Evolutionary conservation across 2,797 vertebrate species (phyloP).

Genomic region (Alcedo atthis): DNA sequence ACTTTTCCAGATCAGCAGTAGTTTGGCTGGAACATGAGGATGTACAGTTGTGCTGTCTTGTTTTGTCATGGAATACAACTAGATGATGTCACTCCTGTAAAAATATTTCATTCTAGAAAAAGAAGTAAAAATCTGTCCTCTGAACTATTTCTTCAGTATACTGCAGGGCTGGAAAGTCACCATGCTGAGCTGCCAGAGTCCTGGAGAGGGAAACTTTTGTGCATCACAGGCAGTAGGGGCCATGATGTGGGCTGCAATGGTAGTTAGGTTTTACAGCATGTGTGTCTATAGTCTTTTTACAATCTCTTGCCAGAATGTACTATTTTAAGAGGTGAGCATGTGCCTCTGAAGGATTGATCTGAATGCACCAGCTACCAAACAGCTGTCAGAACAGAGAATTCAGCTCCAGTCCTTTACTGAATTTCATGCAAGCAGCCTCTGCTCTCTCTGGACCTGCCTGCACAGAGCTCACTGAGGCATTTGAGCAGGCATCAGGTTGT

Average conservation of each 20-base stretch:
- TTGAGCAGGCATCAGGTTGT: neutral
- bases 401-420: neutral
- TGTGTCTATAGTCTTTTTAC: slow-evolving; percentile 32
- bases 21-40: neutral
- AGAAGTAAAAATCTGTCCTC: neutral
- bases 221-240: neutral
- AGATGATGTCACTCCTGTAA: neutral
- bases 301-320: slow-evolving; percentile 29
- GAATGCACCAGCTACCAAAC: slow-evolving; percentile 18
- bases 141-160: neutral
- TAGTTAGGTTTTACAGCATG: slow-evolving; percentile 1
- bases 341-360: slow-evolving; percentile 31
- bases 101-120: neutral
- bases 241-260: neutral
- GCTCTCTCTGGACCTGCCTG: neutral
- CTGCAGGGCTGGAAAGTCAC: neutral
- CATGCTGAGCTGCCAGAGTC: neutral
- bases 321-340: slow-evolving; percentile 59
- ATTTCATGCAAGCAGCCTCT: neutral
- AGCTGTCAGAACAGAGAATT: slow-evolving; percentile 36
- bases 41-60: neutral
- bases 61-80: neutral
- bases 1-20: neutral
- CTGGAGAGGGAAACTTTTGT: neutral
- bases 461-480: neutral